These are phyloP conservation scores for Myrmophylax atrothorax DNA, from an alignment of 2,113 vertebrate species.

Conservation along the genomic window DNA sequence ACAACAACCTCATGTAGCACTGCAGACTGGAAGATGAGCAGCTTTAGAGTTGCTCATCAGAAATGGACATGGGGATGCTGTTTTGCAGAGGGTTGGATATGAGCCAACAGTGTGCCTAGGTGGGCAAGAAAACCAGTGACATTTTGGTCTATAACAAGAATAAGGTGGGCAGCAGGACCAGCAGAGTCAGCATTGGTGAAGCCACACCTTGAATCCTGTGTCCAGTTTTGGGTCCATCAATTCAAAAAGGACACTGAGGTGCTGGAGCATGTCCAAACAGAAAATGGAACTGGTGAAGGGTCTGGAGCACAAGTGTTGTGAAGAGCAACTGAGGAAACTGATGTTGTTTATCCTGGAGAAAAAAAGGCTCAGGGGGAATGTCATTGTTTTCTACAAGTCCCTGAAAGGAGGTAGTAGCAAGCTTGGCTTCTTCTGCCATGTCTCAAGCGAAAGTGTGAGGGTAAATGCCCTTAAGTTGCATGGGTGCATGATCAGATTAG, in stretches of 20 bases:
- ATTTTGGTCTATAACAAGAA: neutral
- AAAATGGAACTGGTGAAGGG: accelerated
- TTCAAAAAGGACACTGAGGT: neutral
- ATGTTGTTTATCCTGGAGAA: neutral
- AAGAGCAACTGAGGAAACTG: neutral
- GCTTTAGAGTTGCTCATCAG: neutral
- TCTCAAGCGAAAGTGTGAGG: neutral
- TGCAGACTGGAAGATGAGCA: neutral
- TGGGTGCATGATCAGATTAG: too few relatives aligned
- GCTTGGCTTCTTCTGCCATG: accelerated
- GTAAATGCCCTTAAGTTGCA: neutral
- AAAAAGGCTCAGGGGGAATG: neutral
- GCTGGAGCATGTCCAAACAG: neutral
- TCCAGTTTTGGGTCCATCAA: neutral
- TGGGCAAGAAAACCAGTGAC: neutral
- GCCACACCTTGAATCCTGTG: accelerated
- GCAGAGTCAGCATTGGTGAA: too few relatives aligned
- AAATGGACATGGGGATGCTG: neutral
- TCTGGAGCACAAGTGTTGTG: neutral
- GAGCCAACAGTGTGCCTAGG: neutral
- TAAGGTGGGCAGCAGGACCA: neutral
- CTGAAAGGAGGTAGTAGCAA: neutral
- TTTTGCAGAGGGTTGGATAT: too few relatives aligned
- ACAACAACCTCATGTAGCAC: neutral
- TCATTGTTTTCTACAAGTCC: neutral